A percentile compares a stretch with the other conserved stretches of the same genome.
Conservation (phyloP, 2,888 invertebrate species). For the Cerceris rybyensis region DNA sequence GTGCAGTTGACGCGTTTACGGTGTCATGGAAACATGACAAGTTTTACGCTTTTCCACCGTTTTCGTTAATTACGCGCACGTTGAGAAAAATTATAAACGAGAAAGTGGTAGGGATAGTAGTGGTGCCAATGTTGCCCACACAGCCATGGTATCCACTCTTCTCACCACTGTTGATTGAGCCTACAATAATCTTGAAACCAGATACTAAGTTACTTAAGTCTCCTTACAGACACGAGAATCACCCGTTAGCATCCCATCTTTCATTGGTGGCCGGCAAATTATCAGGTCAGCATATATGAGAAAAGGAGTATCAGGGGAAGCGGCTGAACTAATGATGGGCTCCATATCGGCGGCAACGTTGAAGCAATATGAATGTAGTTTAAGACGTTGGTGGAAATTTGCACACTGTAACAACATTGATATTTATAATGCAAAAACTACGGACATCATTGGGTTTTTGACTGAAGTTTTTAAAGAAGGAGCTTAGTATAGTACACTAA, state of each 20-base stretch:
- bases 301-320: too few species aligned
- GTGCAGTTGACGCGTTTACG: conserved; percentile 53
- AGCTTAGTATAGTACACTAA: too few species aligned
- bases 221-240: conserved; percentile 43
- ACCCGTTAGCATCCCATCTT: conserved; percentile 50
- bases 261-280: conserved; percentile 55
- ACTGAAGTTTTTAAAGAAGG: too few species aligned
- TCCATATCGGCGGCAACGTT: too few species aligned
- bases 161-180: conserved; percentile 22
- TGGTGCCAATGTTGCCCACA: too few species aligned
- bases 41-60: conserved; percentile 63
- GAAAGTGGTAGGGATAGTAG: too few species aligned
- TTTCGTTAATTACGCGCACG: conserved; percentile 24
- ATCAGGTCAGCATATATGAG: conserved; percentile 42
- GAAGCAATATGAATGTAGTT: too few species aligned
- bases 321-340: too few species aligned
- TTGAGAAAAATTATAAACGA: conserved; percentile 59
- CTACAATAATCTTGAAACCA: conserved; percentile 26
- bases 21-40: conserved; percentile 46
- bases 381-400: too few species aligned
- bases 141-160: conserved; percentile 52
- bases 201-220: conserved; percentile 40
- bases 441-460: too few species aligned
- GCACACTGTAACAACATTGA: too few species aligned
- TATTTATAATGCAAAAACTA: too few species aligned